phyloP scores from a whole-genome alignment of 2,888 invertebrate species.

The Caradrina clavipalpis region DNA sequence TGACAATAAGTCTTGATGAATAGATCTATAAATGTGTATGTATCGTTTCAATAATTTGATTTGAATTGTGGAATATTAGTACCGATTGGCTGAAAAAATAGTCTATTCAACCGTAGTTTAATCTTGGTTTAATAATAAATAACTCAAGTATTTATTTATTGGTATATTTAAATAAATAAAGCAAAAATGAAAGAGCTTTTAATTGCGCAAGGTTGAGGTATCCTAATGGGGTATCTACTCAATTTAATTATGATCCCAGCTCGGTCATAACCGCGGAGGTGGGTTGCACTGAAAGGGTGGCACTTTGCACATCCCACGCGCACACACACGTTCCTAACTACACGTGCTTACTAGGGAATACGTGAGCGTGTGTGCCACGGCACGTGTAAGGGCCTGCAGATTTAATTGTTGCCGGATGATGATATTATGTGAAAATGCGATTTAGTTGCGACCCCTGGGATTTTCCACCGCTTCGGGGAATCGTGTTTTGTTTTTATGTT shows the following conservation, averaged over 20 bases:
- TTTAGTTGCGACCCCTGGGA: constrained; percentile 39
- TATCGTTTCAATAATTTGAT: constrained; percentile 2
- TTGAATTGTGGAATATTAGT: not conserved
- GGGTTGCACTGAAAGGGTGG: constrained; percentile 57
- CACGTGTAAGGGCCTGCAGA: constrained; percentile 69
- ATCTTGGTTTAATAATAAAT: not conserved
- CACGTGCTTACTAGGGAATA: constrained; percentile 28
- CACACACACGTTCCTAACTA: constrained; percentile 11
- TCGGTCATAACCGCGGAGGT: constrained; percentile 31
- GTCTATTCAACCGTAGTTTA: not conserved
- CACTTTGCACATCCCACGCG: constrained; percentile 53
- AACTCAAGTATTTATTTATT: not conserved
- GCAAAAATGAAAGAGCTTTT: not conserved
- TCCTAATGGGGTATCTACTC: constrained; percentile 2
- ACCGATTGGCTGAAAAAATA: no score
- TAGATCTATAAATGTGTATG: constrained; percentile 6
- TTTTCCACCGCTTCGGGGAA: constrained; percentile 6
- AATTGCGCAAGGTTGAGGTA: not conserved
- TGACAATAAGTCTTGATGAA: constrained; percentile 9
- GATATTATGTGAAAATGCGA: constrained; percentile 44
- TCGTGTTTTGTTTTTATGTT: constrained; percentile 2
- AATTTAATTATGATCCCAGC: constrained; percentile 42
- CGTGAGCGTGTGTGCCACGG: constrained; percentile 46
- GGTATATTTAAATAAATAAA: constrained; percentile 3
- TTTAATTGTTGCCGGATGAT: constrained; percentile 64